Evolutionary conservation across 2,797 vertebrate species (phyloP).

Genomic region (Alcedo atthis): DNA sequence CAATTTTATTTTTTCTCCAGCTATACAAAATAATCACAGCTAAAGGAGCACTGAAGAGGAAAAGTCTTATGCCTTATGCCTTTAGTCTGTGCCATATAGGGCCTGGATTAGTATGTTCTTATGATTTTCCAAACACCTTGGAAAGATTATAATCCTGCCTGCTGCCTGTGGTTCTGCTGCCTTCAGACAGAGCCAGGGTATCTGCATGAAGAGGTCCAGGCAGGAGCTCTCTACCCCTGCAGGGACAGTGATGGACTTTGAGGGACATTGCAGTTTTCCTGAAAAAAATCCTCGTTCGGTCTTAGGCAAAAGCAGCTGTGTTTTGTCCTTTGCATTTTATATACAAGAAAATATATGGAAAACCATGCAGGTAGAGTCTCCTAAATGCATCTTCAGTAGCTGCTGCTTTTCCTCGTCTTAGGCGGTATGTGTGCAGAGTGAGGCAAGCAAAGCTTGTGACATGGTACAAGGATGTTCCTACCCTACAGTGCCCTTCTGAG

Average conservation of each 20-base stretch:
- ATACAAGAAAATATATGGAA: neutral
- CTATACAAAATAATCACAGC: neutral
- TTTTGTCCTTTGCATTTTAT: neutral
- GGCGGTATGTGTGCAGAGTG: accelerated
- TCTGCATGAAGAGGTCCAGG: neutral
- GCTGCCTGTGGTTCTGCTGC: neutral
- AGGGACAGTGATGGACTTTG: neutral
- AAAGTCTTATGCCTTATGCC: neutral
- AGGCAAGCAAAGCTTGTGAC: neutral
- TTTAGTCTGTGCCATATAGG: neutral
- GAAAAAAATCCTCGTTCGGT: neutral
- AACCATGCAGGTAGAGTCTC: neutral
- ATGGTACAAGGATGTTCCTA: neutral
- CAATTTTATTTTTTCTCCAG: neutral
- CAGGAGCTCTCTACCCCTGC: neutral
- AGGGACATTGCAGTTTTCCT: neutral
- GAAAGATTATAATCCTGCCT: neutral
- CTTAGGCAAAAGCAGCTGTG: neutral
- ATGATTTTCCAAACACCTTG: neutral
- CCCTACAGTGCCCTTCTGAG: neutral
- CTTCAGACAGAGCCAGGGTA: neutral
- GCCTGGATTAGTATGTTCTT: neutral
- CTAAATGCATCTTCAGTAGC: neutral
- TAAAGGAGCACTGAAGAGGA: neutral
- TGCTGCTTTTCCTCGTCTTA: neutral